phyloP scores from a whole-genome alignment of 2,888 invertebrate species.

The Oscheius sp. region DNA sequence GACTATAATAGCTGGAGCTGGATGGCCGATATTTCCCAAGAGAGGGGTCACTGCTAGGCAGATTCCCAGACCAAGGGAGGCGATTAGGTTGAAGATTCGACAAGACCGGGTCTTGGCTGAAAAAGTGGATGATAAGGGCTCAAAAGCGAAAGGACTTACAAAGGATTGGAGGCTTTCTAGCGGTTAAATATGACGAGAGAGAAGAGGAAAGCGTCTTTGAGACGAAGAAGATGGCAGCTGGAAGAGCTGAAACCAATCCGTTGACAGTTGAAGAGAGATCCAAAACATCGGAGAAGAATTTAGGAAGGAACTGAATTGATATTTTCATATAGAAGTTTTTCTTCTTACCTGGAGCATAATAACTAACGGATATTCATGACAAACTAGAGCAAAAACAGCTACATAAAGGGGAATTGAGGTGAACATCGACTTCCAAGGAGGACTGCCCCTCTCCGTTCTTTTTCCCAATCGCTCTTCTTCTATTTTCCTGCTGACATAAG shows the following conservation, averaged over 20 bases:
- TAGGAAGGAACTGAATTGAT: conserved; percentile 64
- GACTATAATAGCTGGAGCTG: conserved; percentile 52
- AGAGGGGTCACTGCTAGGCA: conserved; percentile 65
- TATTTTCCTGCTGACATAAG: conserved; percentile 61
- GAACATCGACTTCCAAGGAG: conserved; percentile 61
- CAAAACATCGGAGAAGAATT: conserved; percentile 64
- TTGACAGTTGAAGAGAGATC: conserved; percentile 50
- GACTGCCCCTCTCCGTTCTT: conserved; percentile 52
- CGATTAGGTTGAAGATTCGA: conserved; percentile 57
- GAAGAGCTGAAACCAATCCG: conserved; percentile 65
- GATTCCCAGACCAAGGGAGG: conserved; percentile 65
- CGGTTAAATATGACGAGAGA: conserved; percentile 57
- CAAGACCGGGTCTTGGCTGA: conserved; percentile 48
- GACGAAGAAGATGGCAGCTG: conserved; percentile 61
- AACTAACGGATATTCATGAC: conserved; percentile 68
- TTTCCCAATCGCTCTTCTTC: conserved; percentile 66
- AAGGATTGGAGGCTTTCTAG: conserved; percentile 34
- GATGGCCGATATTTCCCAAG: conserved; percentile 42
- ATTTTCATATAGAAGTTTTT: not conserved
- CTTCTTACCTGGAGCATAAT: conserved; percentile 55
- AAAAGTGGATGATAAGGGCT: not conserved
- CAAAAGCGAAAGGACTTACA: not conserved
- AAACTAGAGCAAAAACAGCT: conserved; percentile 64
- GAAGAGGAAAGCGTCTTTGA: conserved; percentile 65
- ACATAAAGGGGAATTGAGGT: conserved; percentile 58